Conservation (phyloP, 1,140 invertebrate genomes). For the Steinernema khuongi region DNA sequence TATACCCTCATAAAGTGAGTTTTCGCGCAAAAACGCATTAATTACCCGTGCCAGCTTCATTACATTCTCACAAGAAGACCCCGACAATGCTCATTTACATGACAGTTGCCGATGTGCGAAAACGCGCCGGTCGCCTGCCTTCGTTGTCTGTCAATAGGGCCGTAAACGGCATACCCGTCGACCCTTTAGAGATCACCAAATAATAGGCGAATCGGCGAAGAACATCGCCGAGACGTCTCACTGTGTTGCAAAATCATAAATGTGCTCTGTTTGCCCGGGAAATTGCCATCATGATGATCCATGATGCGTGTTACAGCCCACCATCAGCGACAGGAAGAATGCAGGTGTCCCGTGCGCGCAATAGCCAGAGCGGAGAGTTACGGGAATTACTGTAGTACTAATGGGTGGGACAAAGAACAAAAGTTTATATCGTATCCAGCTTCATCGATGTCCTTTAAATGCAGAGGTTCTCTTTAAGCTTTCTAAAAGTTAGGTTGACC, state of each 20-base stretch:
- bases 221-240: background rate
- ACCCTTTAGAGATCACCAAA: background rate
- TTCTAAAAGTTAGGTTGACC: too few species aligned
- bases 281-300: background rate
- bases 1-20: background rate
- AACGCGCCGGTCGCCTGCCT: background rate
- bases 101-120: background rate
- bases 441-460: too few species aligned
- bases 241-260: slow-evolving; percentile 17
- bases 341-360: background rate
- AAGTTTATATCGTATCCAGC: too few species aligned
- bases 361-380: too few species aligned
- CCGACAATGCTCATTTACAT: background rate
- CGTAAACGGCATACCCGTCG: background rate
- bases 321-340: too few species aligned
- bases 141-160: slow-evolving; percentile 11
- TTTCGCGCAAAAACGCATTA: background rate
- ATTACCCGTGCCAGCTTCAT: too few species aligned
- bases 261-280: background rate
- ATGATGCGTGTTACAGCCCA: slow-evolving; percentile 6
- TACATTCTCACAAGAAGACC: too few species aligned
- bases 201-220: background rate
- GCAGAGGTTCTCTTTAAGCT: too few species aligned
- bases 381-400: too few species aligned
- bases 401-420: too few species aligned